Evolutionary conservation across 2,888 invertebrate genomes (phyloP), one percentile per base, ranked within the genome.

Genomic region (Portevinia maculata): DNA sequence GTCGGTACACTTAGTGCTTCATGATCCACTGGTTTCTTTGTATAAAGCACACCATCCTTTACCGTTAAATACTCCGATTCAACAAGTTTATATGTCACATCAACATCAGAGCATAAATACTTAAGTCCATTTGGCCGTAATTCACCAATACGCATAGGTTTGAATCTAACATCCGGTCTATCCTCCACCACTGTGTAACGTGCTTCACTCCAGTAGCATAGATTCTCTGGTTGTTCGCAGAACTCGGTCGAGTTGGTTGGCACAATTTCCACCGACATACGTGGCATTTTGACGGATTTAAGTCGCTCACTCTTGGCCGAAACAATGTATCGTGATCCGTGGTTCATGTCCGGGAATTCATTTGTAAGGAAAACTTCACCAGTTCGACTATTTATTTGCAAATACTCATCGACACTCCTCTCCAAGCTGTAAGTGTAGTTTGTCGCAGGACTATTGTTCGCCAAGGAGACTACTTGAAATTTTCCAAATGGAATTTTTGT

Each of bases 51-150:
- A 78, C 90, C 89, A 85, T 91, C 89, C 41, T 88, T 86, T 34
- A 91, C 74, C 76, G 89, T 86, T 86, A 92, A 88, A 88, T 91
- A 89, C 8, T 91, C 87, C 5, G 85, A 86, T 53, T 87, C 86
- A 21, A 90, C 86, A 15, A 92, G 85, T 44, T 90, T 88, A 86
- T 93, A 93, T 70, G 89, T 90, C 32, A 93, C 88, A 48, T 90
- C 89, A 84, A 91, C 91, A 60, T 90, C 89, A 0, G 91, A 91
- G 81, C 93, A 93, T 57, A 93, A 88, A 57, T 91, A 90, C 50
- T 87, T 87, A 84, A 91, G 90, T 3, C 89, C 87, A 30, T 88
- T 87, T 0, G 92, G 91, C 65, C 90, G 91, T 0, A 92, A 86
- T 2, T 88, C 87, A 6, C 92, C 92, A 32, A 92, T 86, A 34